Base-by-base conservation (phyloP, 1,140 invertebrate species). In the Ctenoplectra terminalis region DNA sequence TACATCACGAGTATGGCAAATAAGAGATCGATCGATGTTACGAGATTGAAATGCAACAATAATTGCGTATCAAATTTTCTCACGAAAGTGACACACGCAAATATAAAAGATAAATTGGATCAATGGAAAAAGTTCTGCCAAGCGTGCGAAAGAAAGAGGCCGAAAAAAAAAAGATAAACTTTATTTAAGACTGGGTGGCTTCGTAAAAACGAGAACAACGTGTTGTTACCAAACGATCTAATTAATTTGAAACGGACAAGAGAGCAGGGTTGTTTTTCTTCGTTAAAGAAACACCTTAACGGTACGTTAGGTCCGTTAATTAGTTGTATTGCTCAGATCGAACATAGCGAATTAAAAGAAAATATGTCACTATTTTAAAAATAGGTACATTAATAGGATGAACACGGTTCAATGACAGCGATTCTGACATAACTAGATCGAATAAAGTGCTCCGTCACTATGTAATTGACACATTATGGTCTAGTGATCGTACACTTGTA, bases 1-100 rank as follows among this genome's bases (percentile, higher is more conserved):
- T 93, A 34, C 56, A 90, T 15, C 37, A 86, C n/a, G 82, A 88
- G 50, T 93, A 92, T 54, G 61, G 72, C n/a, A n/a, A 66, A 15
- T 61, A 72, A 31, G 15, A 26, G 29, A 52, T 50, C 26, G 29
- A 2, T 13, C 7, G 11, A 31, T 11, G 29, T 29, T 17, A 5
- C 15, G 9, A 40, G 20, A 50, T 31, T 34, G 23, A 15, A 34
- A 7, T 0, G 23, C 29, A 26, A 67, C 4, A 13, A 0, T 29
- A 31, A 61, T 26, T 29, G n/a, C 40, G 9, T 43, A 5, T 15
- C 54, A 11, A 50, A 2, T 26, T 58, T 70, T 17, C n/a, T 29
- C 4, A 8, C n/a, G 31, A 17, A 43, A 15, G 31, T 43, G 20
- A 34, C 0, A n/a, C 8, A 17, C 2, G 8, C 31, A 15, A 48